These are phyloP conservation scores for Antrozous pallidus DNA, from an alignment of 2,797 vertebrate species.

Conservation along the genomic window DNA sequence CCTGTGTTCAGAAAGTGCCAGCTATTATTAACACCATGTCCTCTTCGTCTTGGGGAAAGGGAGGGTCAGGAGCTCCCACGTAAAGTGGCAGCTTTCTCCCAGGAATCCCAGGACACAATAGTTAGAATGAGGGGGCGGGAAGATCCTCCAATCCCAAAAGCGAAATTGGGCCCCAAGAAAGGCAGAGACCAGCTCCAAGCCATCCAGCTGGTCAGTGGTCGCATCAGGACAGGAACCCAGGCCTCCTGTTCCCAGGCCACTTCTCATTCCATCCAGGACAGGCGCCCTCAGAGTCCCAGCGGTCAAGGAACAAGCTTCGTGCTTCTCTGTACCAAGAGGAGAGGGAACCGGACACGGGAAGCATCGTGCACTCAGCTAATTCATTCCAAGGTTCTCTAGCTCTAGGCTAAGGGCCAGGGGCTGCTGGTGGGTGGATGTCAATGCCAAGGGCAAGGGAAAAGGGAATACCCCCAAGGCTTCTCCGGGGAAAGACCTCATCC, in stretches of 20 bases:
- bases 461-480: constrained; percentile 27
- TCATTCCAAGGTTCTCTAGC: constrained; percentile 74
- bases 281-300: not conserved
- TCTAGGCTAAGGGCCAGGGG: constrained; percentile 58
- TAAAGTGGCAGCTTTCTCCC: not conserved
- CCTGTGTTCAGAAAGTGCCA: not conserved
- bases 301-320: constrained; percentile 30
- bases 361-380: constrained; percentile 66
- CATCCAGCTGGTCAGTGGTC: not conserved
- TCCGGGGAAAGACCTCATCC: not conserved
- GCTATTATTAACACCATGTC: not conserved
- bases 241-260: not conserved
- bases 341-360: constrained; percentile 69
- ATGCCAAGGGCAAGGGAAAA: constrained; percentile 55
- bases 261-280: not conserved
- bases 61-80: not conserved
- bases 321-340: constrained; percentile 31
- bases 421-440: constrained; percentile 65
- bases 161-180: not conserved
- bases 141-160: not conserved
- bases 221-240: not conserved
- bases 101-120: not conserved
- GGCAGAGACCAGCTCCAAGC: not conserved
- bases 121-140: not conserved
- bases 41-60: not conserved